Conservation (phyloP, 2,888 invertebrate species). For the Rhaphigaster nebulosa region DNA sequence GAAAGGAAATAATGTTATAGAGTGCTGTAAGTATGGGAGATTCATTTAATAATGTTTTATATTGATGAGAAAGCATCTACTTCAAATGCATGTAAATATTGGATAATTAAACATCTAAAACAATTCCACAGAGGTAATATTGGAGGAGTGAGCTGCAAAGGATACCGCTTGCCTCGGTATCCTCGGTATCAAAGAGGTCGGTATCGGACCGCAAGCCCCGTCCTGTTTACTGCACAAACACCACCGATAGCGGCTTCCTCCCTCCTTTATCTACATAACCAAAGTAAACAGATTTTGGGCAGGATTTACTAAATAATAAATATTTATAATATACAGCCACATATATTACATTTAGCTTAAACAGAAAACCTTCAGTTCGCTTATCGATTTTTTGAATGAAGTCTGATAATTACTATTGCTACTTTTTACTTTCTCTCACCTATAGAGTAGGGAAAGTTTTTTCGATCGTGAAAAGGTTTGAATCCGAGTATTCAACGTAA, state of each 20-base stretch:
- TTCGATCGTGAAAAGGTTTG: no score
- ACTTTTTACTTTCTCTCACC: no score
- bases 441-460: no score
- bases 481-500: no score
- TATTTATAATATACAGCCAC: not conserved
- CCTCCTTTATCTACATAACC: not conserved
- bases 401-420: no score
- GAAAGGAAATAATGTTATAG: no score
- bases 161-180: not conserved
- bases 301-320: not conserved
- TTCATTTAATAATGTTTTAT: no score
- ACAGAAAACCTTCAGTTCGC: not conserved
- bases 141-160: not conserved
- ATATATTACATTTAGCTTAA: not conserved
- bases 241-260: not conserved
- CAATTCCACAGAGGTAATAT: not conserved
- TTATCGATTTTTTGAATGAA: no score
- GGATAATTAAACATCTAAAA: not conserved
- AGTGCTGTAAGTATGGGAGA: no score
- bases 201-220: slow-evolving; percentile 28
- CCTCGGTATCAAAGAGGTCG: slow-evolving; percentile 17
- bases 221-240: slow-evolving; percentile 35
- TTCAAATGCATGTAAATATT: not conserved
- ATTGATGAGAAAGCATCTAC: not conserved
- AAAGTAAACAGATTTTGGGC: not conserved